Conservation (phyloP, 2,888 invertebrate species). For the Oscheius myriophilus region DNA sequence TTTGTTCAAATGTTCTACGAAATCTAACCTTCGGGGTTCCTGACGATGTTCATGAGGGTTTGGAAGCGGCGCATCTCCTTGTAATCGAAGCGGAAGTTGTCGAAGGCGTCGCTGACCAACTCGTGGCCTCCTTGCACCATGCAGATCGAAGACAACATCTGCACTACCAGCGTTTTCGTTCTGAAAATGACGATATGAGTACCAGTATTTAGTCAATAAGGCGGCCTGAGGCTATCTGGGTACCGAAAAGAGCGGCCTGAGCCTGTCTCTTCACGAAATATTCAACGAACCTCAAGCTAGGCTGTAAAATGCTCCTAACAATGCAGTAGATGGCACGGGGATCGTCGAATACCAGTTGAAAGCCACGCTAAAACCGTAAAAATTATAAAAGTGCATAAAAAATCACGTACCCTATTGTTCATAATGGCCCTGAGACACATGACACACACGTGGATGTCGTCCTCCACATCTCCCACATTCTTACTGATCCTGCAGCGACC, state of each 20-base stretch:
- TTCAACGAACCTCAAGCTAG: constrained; percentile 83
- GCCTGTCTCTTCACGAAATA: too few relatives aligned
- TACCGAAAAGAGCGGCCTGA: too few relatives aligned
- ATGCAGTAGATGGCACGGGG: constrained; percentile 98
- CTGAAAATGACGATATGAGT: constrained; percentile 74
- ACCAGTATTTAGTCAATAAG: too few relatives aligned
- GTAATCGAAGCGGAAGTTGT: constrained; percentile 85
- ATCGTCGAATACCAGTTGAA: constrained; percentile 98
- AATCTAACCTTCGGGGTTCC: constrained; percentile 75
- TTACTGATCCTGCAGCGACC: constrained; percentile 36
- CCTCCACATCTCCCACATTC: constrained; percentile 74
- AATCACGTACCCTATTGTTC: constrained; percentile 86
- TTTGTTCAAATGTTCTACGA: too few relatives aligned
- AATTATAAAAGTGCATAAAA: constrained; percentile 6
- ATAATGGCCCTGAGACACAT: constrained; percentile 98
- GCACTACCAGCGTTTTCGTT: constrained; percentile 94
- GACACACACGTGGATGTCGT: constrained; percentile 98
- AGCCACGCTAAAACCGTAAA: constrained; percentile 84
- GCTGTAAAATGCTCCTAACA: constrained; percentile 93
- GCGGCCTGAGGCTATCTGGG: too few relatives aligned
- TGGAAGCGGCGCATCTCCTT: constrained; percentile 87
- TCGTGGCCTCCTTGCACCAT: constrained; percentile 99
- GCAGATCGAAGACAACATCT: constrained; percentile 96
- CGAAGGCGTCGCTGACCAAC: constrained; percentile 94
- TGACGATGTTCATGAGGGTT: constrained; percentile 96